A percentile compares a stretch with the other conserved stretches of the same genome.
phyloP scores from a whole-genome alignment of 2,888 invertebrate species.

The Phaonia tiefii region DNA sequence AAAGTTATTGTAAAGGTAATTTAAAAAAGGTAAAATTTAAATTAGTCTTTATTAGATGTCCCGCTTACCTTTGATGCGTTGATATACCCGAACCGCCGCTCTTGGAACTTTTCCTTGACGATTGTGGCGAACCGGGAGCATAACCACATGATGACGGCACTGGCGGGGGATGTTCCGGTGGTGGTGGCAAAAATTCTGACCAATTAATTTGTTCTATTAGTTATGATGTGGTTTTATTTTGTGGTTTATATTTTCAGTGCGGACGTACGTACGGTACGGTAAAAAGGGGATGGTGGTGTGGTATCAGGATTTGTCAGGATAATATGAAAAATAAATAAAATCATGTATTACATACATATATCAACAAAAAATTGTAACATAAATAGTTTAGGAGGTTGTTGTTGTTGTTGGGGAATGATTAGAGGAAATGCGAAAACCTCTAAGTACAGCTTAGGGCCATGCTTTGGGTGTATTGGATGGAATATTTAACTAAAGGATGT shows the following conservation, averaged over 20 bases:
- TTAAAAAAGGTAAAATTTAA: not conserved
- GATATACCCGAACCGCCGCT: constrained; percentile 80
- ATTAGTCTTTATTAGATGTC: not conserved
- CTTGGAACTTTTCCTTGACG: constrained; percentile 79
- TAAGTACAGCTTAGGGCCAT: too few relatives aligned
- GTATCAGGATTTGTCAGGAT: constrained; percentile 40
- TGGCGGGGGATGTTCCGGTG: constrained; percentile 84
- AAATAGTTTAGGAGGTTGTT: constrained; percentile 17
- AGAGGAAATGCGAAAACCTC: too few relatives aligned
- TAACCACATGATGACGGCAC: constrained; percentile 79
- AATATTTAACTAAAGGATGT: constrained; percentile 12
- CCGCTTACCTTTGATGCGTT: constrained; percentile 78
- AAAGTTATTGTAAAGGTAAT: too few relatives aligned
- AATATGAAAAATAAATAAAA: constrained; percentile 38
- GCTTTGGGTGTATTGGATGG: not conserved
- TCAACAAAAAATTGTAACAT: constrained; percentile 29
- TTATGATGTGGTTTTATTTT: constrained; percentile 47
- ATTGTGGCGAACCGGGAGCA: constrained; percentile 79
- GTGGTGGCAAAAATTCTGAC: constrained; percentile 84
- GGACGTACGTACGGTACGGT: constrained; percentile 40
- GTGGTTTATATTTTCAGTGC: constrained; percentile 10
- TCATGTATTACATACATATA: constrained; percentile 9
- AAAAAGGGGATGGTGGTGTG: constrained; percentile 39
- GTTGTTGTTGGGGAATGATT: not conserved
- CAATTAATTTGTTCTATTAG: constrained; percentile 81